Percentiles rank a stretch among this genome's conserved stretches.
phyloP scores from a whole-genome alignment of 1,140 invertebrate species.

The Ladona fulva region DNA sequence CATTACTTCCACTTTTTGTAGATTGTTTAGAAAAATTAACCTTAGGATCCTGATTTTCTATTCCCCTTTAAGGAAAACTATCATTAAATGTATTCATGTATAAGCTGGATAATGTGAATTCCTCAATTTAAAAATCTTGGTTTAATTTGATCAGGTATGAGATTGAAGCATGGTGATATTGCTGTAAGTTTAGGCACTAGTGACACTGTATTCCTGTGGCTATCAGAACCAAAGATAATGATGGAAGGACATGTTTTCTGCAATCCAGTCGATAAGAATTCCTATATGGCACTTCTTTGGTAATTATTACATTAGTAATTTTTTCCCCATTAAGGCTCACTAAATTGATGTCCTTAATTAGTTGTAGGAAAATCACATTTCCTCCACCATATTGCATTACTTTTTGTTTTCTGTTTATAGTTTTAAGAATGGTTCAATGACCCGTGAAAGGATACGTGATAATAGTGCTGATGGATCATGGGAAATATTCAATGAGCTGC shows the following conservation, averaged over 20 bases:
- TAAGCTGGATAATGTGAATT: no score
- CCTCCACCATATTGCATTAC: not conserved
- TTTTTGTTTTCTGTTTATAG: conserved; percentile 30
- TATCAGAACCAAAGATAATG: conserved; percentile 53
- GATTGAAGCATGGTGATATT: conserved; percentile 68
- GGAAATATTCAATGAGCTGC: conserved; percentile 73
- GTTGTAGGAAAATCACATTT: not conserved
- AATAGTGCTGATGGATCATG: conserved; percentile 66
- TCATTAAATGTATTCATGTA: no score
- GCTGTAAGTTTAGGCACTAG: conserved; percentile 87
- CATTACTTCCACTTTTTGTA: no score
- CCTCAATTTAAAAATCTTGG: no score
- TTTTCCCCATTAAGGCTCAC: not conserved
- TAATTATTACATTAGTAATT: conserved; percentile 37
- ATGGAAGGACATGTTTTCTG: conserved; percentile 76
- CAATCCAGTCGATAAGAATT: conserved; percentile 65
- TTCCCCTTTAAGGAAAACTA: no score
- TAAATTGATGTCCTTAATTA: not conserved
- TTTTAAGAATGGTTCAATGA: conserved; percentile 90
- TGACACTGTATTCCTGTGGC: conserved; percentile 80
- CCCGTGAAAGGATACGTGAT: conserved; percentile 74
- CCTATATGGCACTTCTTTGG: conserved; percentile 87
- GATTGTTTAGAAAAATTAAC: no score
- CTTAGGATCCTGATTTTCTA: no score
- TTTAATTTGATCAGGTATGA: conserved; percentile 54